phyloP scores from a whole-genome alignment of 2,113 vertebrate species.

The Podilymbus podiceps region DNA sequence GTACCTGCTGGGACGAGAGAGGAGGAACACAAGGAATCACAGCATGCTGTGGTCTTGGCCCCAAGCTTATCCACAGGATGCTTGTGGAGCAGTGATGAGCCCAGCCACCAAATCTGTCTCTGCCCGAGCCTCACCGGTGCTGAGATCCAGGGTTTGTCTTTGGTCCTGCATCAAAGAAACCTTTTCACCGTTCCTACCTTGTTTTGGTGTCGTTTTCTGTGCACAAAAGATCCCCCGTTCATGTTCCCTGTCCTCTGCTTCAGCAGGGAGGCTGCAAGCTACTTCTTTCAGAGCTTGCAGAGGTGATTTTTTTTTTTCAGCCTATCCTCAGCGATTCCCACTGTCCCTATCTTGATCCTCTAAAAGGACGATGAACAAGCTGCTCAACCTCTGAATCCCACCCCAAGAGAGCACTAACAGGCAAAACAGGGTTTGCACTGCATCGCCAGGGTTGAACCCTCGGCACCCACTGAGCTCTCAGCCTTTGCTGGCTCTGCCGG shows the following conservation, averaged over 20 bases:
- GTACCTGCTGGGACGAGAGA: not conserved
- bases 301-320: not conserved
- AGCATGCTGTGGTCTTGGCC: not conserved
- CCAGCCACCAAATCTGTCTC: not conserved
- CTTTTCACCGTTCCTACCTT: not conserved
- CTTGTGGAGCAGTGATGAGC: not conserved
- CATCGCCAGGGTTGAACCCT: not conserved
- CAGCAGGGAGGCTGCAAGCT: not conserved
- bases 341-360: not conserved
- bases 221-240: not conserved
- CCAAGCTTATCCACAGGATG: not conserved
- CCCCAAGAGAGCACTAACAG: not conserved
- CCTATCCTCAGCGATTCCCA: not conserved
- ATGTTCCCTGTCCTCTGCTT: not conserved
- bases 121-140: not conserved
- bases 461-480: rapidly evolving
- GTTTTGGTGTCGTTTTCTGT: not conserved
- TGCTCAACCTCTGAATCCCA: not conserved
- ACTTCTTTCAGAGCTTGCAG: not conserved
- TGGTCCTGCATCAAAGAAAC: not conserved
- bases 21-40: not conserved
- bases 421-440: not conserved
- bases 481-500: not conserved
- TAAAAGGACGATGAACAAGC: not conserved
- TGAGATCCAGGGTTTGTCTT: not conserved